These are phyloP conservation scores for Popillia japonica DNA, from an alignment of 1,140 invertebrate genomes.

Conservation along the genomic window DNA sequence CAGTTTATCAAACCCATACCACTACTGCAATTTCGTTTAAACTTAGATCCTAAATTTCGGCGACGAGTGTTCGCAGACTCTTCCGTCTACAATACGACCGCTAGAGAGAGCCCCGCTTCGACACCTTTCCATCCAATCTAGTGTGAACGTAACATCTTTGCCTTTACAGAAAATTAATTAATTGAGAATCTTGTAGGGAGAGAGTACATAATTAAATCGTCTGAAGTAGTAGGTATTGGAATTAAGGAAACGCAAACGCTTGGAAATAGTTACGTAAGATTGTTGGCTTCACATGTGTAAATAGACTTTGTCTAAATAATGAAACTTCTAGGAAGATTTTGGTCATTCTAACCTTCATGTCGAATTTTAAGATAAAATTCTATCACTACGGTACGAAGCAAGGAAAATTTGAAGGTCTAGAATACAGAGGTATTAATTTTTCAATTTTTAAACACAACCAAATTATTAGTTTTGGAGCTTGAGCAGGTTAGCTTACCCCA, in stretches of 20 bases:
- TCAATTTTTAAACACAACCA: no score
- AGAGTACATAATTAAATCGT: not conserved
- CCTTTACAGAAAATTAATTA: constrained; percentile 1
- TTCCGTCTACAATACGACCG: not conserved
- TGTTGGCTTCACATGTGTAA: no score
- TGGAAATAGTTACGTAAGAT: no score
- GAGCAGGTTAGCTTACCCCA: no score
- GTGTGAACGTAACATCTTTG: constrained; percentile 3
- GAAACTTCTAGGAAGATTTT: no score
- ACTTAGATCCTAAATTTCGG: not conserved
- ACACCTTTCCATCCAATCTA: not conserved
- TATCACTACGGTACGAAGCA: no score
- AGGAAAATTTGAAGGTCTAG: no score
- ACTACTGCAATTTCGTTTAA: not conserved
- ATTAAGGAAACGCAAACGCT: constrained; percentile 7
- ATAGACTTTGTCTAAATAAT: no score
- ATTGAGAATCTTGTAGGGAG: constrained; percentile 12
- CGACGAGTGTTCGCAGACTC: not conserved
- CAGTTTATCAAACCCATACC: not conserved
- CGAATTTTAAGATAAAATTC: no score
- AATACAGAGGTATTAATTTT: no score
- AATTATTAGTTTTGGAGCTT: no score
- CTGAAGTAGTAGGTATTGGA: not conserved
- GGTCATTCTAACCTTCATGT: no score
- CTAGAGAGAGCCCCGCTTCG: not conserved